Conservation (phyloP, 2,888 invertebrate species). For the Yponomeuta sedellus region DNA sequence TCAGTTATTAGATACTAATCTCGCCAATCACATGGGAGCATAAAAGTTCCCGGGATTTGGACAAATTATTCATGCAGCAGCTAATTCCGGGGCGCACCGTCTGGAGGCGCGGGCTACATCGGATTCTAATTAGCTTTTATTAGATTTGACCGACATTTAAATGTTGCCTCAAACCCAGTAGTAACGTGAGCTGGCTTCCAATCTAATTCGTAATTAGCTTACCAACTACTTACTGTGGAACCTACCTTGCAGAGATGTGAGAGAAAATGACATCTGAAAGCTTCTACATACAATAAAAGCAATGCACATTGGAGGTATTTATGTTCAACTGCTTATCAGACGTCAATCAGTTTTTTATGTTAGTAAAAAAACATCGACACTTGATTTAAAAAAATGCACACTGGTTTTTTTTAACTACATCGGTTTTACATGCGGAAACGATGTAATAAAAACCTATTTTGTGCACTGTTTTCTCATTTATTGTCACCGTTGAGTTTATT, state of each 20-base stretch:
- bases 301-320: no score
- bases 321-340: no score
- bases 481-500: no score
- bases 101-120: slow-evolving; percentile 42
- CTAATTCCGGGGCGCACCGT: slow-evolving; percentile 41
- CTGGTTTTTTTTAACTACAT: no score
- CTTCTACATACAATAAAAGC: no score
- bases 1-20: not conserved
- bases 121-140: slow-evolving; percentile 65
- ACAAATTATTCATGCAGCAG: slow-evolving; percentile 45
- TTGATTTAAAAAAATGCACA: no score
- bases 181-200: not conserved
- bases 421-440: no score
- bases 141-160: slow-evolving; percentile 66
- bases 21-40: not conserved
- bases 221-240: not conserved
- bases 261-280: no score
- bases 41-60: slow-evolving; percentile 39
- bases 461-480: no score
- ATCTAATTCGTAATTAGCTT: not conserved
- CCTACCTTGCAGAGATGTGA: not conserved
- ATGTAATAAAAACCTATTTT: no score
- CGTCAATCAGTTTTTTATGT: no score
- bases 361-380: no score
- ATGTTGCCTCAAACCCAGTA: slow-evolving; percentile 30